phyloP scores from a whole-genome alignment of 2,888 invertebrate genomes.

The Metellina segmentata region DNA sequence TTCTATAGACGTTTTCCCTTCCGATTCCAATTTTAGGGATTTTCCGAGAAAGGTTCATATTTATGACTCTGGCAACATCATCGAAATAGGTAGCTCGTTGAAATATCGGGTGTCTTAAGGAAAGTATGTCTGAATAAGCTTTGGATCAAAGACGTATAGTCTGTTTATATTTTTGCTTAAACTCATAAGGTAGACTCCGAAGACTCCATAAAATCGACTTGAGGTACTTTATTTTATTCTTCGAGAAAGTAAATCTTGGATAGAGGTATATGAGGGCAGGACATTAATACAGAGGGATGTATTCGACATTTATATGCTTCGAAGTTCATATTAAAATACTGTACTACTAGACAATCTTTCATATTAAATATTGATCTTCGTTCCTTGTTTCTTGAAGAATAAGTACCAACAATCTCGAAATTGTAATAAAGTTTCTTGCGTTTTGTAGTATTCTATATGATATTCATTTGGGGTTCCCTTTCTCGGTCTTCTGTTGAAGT shows the following conservation, averaged over 20 bases:
- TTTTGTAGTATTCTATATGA: too few relatives aligned
- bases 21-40: constrained; percentile 15
- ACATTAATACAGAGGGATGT: too few relatives aligned
- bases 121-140: constrained; percentile 29
- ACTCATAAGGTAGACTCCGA: background rate
- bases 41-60: constrained; percentile 29
- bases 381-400: too few relatives aligned
- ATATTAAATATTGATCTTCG: too few relatives aligned
- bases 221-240: background rate
- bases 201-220: background rate
- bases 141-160: background rate
- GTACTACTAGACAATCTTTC: too few relatives aligned
- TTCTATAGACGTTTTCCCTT: constrained; percentile 28
- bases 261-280: too few relatives aligned
- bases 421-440: too few relatives aligned
- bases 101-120: constrained; percentile 47
- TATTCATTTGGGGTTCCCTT: too few relatives aligned
- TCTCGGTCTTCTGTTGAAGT: too few relatives aligned
- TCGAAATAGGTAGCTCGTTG: constrained; percentile 14
- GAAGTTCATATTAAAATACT: too few relatives aligned
- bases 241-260: background rate
- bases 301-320: too few relatives aligned
- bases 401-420: too few relatives aligned
- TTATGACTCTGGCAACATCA: constrained; percentile 18
- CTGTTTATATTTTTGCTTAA: constrained; percentile 34